Evolutionary conservation across 2,797 vertebrate species (phyloP), one percentile per base, ranked within the genome.

Genomic region (Neopelma chrysocephalum): DNA sequence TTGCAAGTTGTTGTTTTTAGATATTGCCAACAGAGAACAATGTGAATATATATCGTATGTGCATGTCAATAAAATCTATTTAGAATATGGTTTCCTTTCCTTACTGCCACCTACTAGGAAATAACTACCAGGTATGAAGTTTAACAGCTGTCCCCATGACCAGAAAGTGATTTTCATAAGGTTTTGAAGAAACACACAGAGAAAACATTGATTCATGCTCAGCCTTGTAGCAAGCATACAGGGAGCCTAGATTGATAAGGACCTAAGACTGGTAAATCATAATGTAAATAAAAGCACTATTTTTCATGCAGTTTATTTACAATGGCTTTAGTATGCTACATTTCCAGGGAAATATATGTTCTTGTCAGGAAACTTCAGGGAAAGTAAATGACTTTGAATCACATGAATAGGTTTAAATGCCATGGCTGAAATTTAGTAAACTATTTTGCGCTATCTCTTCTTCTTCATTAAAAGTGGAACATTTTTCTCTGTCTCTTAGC

Each of bases 371-470:
- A 97, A 96, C 97, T 97, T 97, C 97, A 96, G 93, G 93, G 94
- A 94, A 98, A 98, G 96, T 98, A 98, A 98, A 98, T 98, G 97
- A 97, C 96, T 93, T 97, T 94, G 97, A 97, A 97, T 97, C 97
- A 98, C 97, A 97, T 94, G 97, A 98, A 94, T 97, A 96, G 94
- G 94, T 97, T 97, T 97, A 97, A 98, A 97, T 97, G 95, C 94
- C 95, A 96, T 58, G 90, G 78, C 90, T 97, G 93, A 97, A 98
- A 98, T 98, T 98, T 97, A 98, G 96, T 97, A 97, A 98, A 97
- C 94, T 97, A 95, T 95, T 97, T 94, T 97, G 93, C 84, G 94
- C 96, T 97, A 94, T 97, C 96, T 96, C 95, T 90, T 98, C 94
- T 98, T 98, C 94, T 96, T 98, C 94, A 97, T 97, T 97, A 97